phyloP scores from a whole-genome alignment of 37 sponge, comb jelly and placozoan species.

The Diacarnus erythraeanus region DNA sequence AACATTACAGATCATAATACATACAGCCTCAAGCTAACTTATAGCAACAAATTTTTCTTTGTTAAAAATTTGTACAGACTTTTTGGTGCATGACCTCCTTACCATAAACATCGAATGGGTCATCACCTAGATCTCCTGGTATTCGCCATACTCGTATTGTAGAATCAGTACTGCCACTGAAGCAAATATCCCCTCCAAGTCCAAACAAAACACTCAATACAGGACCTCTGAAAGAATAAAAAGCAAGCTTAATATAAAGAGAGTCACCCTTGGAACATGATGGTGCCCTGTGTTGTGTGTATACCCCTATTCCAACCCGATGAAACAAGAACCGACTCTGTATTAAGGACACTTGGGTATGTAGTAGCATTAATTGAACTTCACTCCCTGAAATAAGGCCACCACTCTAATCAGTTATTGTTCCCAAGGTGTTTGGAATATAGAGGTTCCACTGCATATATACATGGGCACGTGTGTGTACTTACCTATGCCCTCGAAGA shows the following conservation, averaged over 20 bases:
- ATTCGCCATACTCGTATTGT: slow-evolving; percentile 70
- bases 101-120: slow-evolving; percentile 75
- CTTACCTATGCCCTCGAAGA: slow-evolving; percentile 81
- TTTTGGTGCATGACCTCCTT: slow-evolving; percentile 17
- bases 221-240: slow-evolving; percentile 11
- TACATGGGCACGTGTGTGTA: not conserved
- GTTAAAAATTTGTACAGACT: too few species aligned
- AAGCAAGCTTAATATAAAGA: not conserved
- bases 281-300: too few species aligned
- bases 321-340: too few species aligned
- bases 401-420: not conserved
- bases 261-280: too few species aligned
- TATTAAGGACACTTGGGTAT: too few species aligned
- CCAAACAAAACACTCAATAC: slow-evolving; percentile 58
- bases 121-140: slow-evolving; percentile 47
- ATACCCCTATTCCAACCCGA: too few species aligned
- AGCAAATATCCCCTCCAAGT: slow-evolving; percentile 53
- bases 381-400: too few species aligned
- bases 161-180: slow-evolving; percentile 61
- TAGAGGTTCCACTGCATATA: too few species aligned
- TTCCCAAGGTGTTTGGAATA: not conserved
- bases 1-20: not conserved
- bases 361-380: too few species aligned
- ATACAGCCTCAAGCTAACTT: not conserved
- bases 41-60: not conserved